Base-by-base conservation (phyloP, 2,113 vertebrate genomes). In the Silurus asotus region DNA sequence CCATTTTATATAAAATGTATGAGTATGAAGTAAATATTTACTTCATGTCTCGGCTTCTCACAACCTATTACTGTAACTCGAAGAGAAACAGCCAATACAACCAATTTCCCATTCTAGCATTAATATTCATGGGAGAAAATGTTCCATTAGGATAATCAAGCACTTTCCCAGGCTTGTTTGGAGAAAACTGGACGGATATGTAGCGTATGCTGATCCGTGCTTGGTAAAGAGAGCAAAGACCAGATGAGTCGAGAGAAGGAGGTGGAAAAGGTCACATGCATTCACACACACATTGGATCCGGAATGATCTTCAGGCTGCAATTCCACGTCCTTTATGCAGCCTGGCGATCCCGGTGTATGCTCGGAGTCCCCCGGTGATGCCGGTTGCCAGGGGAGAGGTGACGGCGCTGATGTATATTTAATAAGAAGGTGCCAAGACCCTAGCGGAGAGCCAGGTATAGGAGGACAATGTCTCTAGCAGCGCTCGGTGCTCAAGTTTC, bases 331-430 rank as follows among this genome's bases (percentile, higher is more conserved):
- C 70, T 74, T 9, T 11, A 11, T 74, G 48, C 83, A 64, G 20
- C 17, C 80, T 37, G 53, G 59, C 45, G 69, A 14, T 61, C 0
- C 6, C 25, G 62, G 55, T 83, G 65, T 59, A 37, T 3, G 86
- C 70, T 86, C 85, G 72, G 83, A 90, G 67, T 89, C 86, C 89
- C 88, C 62, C 6, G 65, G 77, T 84, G 84, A 82, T 83, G 62
- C 56, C 25, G 74, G 86, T 89, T 93, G 92, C 92, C 92, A 86
- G 85, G 86, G 88, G 90, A 92, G 89, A 77, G 86, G 83, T 83
- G 70, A 88, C 5, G 86, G 90, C 88, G 90, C 81, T 90, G 90
- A 94, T 95, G 91, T 92, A 95, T 95, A 93, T 95, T 95, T 95
- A 91, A 95, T 95, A 93, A 95, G 92, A 75, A 86, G 92, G 93